Conservation (phyloP, 2,797 vertebrate species). For the Tadarida brasiliensis region DNA sequence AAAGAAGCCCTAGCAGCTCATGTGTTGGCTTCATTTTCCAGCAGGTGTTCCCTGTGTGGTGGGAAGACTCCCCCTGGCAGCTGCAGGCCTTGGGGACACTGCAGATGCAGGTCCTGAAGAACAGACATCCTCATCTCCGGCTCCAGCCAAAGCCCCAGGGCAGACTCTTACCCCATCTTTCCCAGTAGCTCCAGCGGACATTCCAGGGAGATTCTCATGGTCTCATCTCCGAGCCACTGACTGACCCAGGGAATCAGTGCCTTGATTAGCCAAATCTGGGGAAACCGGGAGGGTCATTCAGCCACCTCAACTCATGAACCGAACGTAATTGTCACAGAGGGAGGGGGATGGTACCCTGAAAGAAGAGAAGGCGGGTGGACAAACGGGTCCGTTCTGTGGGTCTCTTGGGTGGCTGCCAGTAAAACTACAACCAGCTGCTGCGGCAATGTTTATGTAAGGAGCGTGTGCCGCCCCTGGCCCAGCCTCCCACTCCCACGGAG, state of each 20-base stretch:
- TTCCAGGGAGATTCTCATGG: neutral
- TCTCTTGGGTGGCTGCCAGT: neutral
- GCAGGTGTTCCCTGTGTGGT: neutral
- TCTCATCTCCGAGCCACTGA: neutral
- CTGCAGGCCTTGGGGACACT: neutral
- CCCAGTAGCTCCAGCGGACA: neutral
- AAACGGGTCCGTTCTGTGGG: neutral
- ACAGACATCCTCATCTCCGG: neutral
- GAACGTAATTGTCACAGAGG: neutral
- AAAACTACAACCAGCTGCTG: neutral
- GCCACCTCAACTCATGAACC: neutral
- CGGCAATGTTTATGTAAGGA: neutral
- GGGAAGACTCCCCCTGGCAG: neutral
- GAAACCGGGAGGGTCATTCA: neutral
- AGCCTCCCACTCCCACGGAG: neutral
- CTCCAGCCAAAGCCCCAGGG: neutral
- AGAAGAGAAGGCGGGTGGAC: neutral
- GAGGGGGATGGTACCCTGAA: neutral
- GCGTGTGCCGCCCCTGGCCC: neutral
- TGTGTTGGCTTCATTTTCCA: neutral
- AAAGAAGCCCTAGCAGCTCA: neutral
- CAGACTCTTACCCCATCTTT: neutral
- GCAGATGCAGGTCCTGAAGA: neutral
- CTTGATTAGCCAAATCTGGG: neutral
- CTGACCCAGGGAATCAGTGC: neutral